Conservation (phyloP, 2,888 invertebrate genomes). For the Lacanobia wlatinum region DNA sequence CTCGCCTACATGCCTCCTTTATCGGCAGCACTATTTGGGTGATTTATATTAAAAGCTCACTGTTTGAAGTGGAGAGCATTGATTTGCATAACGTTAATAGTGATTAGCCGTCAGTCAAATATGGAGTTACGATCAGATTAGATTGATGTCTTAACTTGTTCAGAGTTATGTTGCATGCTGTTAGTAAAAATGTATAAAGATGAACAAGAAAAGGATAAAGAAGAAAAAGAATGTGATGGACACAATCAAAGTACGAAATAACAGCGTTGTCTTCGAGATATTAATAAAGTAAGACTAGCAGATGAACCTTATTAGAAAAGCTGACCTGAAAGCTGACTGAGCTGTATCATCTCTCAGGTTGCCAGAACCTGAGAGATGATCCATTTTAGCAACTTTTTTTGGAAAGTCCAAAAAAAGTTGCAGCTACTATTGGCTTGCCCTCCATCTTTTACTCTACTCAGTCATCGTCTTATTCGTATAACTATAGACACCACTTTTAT, state of each 20-base stretch:
- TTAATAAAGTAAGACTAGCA: background rate
- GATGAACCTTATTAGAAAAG: too few relatives aligned
- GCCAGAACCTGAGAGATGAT: background rate
- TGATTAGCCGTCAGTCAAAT: conserved; percentile 50
- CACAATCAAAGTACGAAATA: background rate
- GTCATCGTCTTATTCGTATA: conserved; percentile 31
- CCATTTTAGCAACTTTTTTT: background rate
- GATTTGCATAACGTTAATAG: conserved; percentile 42
- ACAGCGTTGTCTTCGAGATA: background rate
- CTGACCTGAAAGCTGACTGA: background rate
- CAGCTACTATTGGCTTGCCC: background rate
- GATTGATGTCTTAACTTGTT: conserved; percentile 47
- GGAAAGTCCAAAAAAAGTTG: background rate
- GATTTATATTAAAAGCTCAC: conserved; percentile 59
- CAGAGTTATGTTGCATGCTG: background rate
- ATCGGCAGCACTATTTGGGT: conserved; percentile 56
- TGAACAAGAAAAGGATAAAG: background rate
- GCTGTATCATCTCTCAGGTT: too few relatives aligned
- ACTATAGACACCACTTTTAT: conserved; percentile 67
- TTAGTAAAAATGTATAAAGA: background rate
- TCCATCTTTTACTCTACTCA: conserved; percentile 4
- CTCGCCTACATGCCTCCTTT: conserved; percentile 63
- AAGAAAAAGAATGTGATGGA: too few relatives aligned
- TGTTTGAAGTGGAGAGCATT: conserved; percentile 37
- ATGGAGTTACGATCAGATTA: conserved; percentile 27